Percentiles rank a stretch among this genome's conserved stretches.
phyloP scores from a whole-genome alignment of 2,113 vertebrate genomes.

The Elanus axillaris region DNA sequence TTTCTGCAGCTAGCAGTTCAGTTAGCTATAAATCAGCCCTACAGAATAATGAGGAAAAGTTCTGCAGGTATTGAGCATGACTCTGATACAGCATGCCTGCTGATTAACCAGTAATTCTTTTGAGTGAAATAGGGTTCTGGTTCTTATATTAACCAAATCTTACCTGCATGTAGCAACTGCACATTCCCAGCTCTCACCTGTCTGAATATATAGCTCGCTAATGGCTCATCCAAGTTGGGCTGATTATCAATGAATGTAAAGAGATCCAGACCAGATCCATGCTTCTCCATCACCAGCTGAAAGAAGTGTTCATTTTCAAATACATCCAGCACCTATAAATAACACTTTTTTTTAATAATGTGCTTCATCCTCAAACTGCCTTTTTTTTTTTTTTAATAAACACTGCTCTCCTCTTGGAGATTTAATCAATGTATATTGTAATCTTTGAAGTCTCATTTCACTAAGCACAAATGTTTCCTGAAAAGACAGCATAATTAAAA shows the following conservation, averaged over 20 bases:
- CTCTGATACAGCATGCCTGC: background rate
- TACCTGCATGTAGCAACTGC: background rate
- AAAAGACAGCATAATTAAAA: background rate
- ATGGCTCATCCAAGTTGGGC: conserved; percentile 85
- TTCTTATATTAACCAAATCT: background rate
- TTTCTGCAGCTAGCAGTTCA: background rate
- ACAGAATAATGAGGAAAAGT: background rate
- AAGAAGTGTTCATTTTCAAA: conserved; percentile 91
- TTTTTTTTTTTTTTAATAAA: background rate
- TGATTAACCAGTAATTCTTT: background rate
- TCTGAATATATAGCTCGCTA: conserved; percentile 92
- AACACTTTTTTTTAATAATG: background rate
- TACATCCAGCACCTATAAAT: conserved; percentile 82
- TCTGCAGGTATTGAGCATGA: background rate
- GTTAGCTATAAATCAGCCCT: background rate
- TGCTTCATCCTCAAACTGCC: background rate
- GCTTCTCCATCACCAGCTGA: conserved; percentile 96
- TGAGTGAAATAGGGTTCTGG: background rate
- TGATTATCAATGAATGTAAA: conserved; percentile 92
- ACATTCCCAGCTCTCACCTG: conserved; percentile 74
- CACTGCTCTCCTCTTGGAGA: background rate
- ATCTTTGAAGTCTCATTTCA: background rate
- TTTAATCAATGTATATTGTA: background rate
- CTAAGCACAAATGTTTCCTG: background rate
- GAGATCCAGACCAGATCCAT: conserved; percentile 89